Evolutionary conservation across 2,797 vertebrate species (phyloP).

Genomic region (Neosilurus mollespiculum): DNA sequence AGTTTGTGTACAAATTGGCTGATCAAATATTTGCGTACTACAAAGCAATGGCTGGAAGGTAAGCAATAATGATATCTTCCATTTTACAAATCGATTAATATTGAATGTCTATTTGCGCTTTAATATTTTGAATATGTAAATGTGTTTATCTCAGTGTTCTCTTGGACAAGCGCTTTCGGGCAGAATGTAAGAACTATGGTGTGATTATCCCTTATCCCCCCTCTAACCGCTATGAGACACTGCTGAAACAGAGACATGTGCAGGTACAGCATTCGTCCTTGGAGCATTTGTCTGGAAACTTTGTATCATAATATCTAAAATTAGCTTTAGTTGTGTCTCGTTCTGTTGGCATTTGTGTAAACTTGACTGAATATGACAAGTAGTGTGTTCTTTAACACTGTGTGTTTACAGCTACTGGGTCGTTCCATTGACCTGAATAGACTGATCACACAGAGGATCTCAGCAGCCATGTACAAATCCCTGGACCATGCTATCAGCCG

Average conservation of each 20-base stretch:
- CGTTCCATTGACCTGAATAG: conserved; percentile 89
- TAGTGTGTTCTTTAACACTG: not conserved
- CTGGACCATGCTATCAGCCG: conserved; percentile 89
- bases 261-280: conserved; percentile 70
- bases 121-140: conserved; percentile 2
- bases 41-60: conserved; percentile 99
- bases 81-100: not conserved
- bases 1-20: conserved; percentile 98
- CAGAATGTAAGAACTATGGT: conserved; percentile 89
- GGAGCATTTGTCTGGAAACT: not conserved
- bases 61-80: conserved; percentile 34
- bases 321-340: too few relatives aligned
- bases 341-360: not conserved
- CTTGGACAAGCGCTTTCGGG: conserved; percentile 86
- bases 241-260: conserved; percentile 88
- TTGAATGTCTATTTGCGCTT: not conserved
- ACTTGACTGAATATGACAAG: not conserved
- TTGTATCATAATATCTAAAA: not conserved
- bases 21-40: conserved; percentile 99
- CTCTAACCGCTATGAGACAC: conserved; percentile 87
- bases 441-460: conserved; percentile 88
- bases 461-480: conserved; percentile 89
- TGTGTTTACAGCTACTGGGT: conserved; percentile 75
- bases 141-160: conserved; percentile 73
- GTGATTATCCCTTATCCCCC: conserved; percentile 89